Conservation (phyloP, 2,797 vertebrate genomes). For the Centroberyx gerrardi region DNA sequence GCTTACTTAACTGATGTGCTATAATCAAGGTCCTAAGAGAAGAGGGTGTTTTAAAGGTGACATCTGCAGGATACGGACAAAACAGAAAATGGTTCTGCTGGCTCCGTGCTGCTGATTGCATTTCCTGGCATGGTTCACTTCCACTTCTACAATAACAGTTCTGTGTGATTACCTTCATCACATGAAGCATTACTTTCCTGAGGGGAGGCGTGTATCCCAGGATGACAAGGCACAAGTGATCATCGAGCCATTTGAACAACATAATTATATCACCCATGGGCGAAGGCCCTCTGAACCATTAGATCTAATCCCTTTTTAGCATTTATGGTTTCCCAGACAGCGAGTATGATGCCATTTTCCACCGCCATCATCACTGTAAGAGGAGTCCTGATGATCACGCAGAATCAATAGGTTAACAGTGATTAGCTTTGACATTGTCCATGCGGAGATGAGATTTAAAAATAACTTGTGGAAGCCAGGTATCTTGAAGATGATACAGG, state of each 20-base stretch:
- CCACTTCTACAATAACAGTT: conserved; percentile 5
- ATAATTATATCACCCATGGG: conserved; percentile 40
- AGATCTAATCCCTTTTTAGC: conserved; percentile 13
- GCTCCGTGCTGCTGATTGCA: neutral
- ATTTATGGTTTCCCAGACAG: neutral
- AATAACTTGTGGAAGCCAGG: no score
- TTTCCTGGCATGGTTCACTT: neutral
- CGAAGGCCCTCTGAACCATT: conserved; percentile 23
- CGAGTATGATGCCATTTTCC: neutral
- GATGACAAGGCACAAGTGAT: conserved; percentile 50
- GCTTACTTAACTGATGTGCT: neutral
- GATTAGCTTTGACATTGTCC: neutral
- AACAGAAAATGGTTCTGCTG: conserved; percentile 1
- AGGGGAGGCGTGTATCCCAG: conserved; percentile 26
- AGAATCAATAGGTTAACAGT: neutral
- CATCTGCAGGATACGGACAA: conserved; percentile 2
- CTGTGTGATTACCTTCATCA: conserved; percentile 36
- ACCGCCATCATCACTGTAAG: neutral
- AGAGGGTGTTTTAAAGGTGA: conserved; percentile 14
- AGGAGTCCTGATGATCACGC: conserved; percentile 10
- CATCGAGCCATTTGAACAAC: conserved; percentile 10
- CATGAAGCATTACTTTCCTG: conserved; percentile 20
- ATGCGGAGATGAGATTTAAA: neutral
- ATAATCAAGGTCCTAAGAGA: conserved; percentile 1
- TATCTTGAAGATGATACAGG: no score